Evolutionary conservation across 2,797 vertebrate genomes (phyloP).

Genomic region (Sparidentex hasta): DNA sequence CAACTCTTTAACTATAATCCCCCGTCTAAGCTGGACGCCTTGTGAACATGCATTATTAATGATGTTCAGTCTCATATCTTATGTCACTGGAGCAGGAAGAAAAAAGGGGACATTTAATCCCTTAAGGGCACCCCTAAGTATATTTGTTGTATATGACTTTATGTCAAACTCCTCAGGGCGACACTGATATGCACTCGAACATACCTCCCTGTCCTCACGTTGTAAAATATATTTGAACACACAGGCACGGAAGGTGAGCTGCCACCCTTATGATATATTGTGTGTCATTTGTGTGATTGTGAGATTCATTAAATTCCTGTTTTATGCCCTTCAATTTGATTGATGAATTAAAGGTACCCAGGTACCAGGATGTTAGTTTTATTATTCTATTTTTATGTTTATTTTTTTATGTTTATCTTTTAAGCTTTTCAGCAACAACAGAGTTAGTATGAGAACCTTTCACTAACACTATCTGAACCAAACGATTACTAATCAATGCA

Average conservation of each 20-base stretch:
- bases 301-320: slow-evolving; percentile 2
- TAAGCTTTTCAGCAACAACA: background rate
- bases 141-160: slow-evolving; percentile 30
- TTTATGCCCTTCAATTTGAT: background rate
- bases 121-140: background rate
- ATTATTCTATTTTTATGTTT: too few species aligned
- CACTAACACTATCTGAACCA: background rate
- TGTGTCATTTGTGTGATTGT: background rate
- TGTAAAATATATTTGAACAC: slow-evolving; percentile 53
- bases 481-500: background rate
- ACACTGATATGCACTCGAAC: slow-evolving; percentile 5
- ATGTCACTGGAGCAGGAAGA: background rate
- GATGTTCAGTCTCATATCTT: background rate
- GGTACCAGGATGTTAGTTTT: background rate
- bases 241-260: slow-evolving; percentile 33
- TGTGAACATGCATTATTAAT: slow-evolving; percentile 28
- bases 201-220: slow-evolving; percentile 48
- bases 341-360: background rate
- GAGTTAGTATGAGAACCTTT: background rate
- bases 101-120: slow-evolving; percentile 26
- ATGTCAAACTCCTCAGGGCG: slow-evolving; percentile 27
- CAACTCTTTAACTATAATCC: slow-evolving; percentile 7
- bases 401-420: too few species aligned
- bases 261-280: background rate
- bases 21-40: slow-evolving; percentile 11